Conservation (phyloP, 2,888 invertebrate genomes). For the Incurvaria masculella region DNA sequence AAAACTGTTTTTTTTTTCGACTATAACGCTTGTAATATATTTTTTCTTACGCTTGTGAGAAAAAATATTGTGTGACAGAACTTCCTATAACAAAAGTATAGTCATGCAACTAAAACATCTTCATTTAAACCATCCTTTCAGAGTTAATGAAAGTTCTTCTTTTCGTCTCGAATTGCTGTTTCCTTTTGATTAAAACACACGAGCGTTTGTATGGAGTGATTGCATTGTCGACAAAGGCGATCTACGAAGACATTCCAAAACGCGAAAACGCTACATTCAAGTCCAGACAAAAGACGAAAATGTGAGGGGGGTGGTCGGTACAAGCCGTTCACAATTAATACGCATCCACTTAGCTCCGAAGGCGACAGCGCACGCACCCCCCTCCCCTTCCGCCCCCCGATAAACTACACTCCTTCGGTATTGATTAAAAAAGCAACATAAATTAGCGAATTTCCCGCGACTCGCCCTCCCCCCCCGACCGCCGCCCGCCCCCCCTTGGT, state of each 20-base stretch:
- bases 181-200: no score
- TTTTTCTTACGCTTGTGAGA: no score
- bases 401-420: constrained; percentile 24
- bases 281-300: not conserved
- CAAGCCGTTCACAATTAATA: constrained; percentile 1
- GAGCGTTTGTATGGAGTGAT: no score
- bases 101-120: no score
- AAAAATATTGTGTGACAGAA: no score
- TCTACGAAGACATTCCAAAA: not conserved
- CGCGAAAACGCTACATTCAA: not conserved
- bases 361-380: constrained; percentile 1
- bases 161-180: no score
- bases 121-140: no score
- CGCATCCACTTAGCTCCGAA: not conserved
- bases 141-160: no score
- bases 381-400: not conserved
- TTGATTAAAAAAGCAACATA: constrained; percentile 59
- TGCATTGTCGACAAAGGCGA: no score
- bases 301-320: not conserved
- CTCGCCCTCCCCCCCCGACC: constrained; percentile 20
- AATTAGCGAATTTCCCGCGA: constrained; percentile 53
- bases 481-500: not conserved
- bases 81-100: no score
- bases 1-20: no score
- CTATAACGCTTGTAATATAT: no score